Base-by-base conservation (phyloP, 2,113 vertebrate species). In the Lepisosteus oculatus region DNA sequence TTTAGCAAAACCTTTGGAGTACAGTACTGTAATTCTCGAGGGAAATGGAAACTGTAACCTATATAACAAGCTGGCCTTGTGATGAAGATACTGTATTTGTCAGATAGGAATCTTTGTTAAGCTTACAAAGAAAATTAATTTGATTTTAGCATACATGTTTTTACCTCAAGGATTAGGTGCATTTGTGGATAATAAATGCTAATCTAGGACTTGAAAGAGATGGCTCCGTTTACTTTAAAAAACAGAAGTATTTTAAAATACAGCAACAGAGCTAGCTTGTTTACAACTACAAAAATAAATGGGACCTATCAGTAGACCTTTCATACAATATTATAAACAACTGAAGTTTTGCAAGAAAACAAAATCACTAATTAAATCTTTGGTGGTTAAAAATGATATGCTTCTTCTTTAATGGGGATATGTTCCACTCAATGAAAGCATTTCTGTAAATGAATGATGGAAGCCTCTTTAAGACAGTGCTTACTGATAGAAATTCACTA, bases 361-460 rank as follows among this genome's bases (percentile, higher is more conserved):
- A 42, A 44, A 14, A 3, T 65, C 12, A 41, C 41, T 43, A 11
- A 11, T 51, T 51, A 9, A 51, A 51, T 5, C 5, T 66, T 9
- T 11, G 7, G n/a, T 66, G 11, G 12, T 15, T 17, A 55, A 72
- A 76, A 69, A 80, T 56, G 66, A 3, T 9, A 15, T 41, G 15
- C 42, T 65, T 4, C 56, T 65, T 13, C 13, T 29, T 65, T 43
- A 65, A 43, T 65, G 11, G 17, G 43, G 12, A 65, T 11, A n/a
- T 55, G 1, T 70, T 59, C 44, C 55, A 59, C n/a, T 59, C 3
- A 64, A 65, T 55, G 44, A 65, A 65, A 57, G 6, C n/a, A 3
- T 14, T 29, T 4, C 29, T 69, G 43, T 3, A 7, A 4, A 13
- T 59, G 59, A 56, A 12, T 45, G 67, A 74, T 44, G 59, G 55